Evolutionary conservation across 2,888 invertebrate species (phyloP).

Genomic region (Cheilosia grossa): DNA sequence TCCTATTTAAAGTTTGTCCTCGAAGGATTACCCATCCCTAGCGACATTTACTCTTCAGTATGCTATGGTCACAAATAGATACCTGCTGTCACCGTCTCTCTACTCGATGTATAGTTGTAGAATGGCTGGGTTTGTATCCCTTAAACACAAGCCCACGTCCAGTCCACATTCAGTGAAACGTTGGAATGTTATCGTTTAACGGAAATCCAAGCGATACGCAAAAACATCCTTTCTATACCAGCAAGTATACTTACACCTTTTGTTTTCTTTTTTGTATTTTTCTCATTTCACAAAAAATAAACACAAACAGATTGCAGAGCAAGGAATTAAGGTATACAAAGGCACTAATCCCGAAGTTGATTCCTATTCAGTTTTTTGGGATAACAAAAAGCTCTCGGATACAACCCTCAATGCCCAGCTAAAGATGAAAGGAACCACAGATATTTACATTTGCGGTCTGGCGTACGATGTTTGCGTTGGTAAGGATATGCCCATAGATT

Average conservation of each 20-base stretch:
- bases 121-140: not conserved
- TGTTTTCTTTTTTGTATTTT: slow-evolving; percentile 6
- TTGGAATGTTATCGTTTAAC: not conserved
- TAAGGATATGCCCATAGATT: slow-evolving; percentile 79
- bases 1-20: not conserved
- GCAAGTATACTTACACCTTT: not conserved
- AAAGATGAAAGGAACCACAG: slow-evolving; percentile 91
- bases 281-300: slow-evolving; percentile 77
- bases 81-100: not conserved
- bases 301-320: slow-evolving; percentile 86
- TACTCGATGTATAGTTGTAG: no score
- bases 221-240: not conserved
- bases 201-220: slow-evolving; percentile 6
- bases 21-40: slow-evolving; percentile 1
- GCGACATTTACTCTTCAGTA: not conserved
- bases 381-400: slow-evolving; percentile 95
- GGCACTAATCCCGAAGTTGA: slow-evolving; percentile 97
- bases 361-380: slow-evolving; percentile 99
- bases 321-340: slow-evolving; percentile 92
- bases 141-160: not conserved
- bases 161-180: not conserved
- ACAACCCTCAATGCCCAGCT: slow-evolving; percentile 93
- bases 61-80: not conserved
- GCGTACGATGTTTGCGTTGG: slow-evolving; percentile 98
- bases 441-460: slow-evolving; percentile 96